Conservation (phyloP, 1,140 invertebrate species). For the Trachelipus rathkii region DNA sequence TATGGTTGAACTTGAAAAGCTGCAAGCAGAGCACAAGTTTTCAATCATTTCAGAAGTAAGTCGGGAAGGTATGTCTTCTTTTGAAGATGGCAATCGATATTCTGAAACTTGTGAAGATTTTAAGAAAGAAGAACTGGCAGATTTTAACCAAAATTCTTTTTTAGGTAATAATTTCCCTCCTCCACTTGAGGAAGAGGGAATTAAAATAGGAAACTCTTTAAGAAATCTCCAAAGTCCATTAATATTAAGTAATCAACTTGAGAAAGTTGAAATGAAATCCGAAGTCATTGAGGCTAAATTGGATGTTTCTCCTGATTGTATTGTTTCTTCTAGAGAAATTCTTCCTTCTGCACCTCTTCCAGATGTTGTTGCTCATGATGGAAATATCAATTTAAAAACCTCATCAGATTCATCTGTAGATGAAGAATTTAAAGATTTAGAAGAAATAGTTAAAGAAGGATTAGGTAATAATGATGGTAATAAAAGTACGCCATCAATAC, state of each 20-base stretch:
- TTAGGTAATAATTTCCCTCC: conserved; percentile 39
- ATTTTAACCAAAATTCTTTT: conserved; percentile 37
- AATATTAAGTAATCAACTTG: neutral
- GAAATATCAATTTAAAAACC: conserved; percentile 20
- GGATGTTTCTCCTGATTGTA: conserved; percentile 36
- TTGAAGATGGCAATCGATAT: conserved; percentile 32
- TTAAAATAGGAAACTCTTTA: conserved; percentile 11
- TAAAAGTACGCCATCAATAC: no score
- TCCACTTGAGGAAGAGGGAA: conserved; percentile 29
- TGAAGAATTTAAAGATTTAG: neutral
- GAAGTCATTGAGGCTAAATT: neutral
- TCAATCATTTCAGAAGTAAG: conserved; percentile 40
- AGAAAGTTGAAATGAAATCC: no score
- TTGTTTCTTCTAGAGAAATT: conserved; percentile 37
- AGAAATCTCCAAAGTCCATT: neutral
- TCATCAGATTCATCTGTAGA: conserved; percentile 27
- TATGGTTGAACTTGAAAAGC: conserved; percentile 36
- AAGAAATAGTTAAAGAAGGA: neutral
- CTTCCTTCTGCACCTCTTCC: conserved; percentile 30
- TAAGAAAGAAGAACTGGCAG: neutral
- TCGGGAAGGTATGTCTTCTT: conserved; percentile 33
- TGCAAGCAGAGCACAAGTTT: conserved; percentile 37
- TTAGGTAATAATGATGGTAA: no score
- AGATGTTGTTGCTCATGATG: conserved; percentile 37
- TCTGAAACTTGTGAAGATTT: conserved; percentile 1